Evolutionary conservation across 1,140 invertebrate genomes (phyloP).

Genomic region (Drosophila kurseongensis): DNA sequence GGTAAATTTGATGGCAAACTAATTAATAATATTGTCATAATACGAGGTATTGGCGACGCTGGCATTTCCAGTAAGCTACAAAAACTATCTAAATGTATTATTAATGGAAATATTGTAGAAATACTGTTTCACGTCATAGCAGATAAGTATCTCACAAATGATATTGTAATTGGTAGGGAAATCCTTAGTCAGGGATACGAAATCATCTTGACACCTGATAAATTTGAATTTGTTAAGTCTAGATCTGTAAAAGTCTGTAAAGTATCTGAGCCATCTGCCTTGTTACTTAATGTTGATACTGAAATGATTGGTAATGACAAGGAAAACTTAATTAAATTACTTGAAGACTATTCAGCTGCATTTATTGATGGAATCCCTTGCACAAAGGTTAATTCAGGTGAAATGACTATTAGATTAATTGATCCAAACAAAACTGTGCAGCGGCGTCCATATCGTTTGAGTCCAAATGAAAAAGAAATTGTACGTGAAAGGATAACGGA

Average conservation of each 20-base stretch:
- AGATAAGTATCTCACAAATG: background rate
- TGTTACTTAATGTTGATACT: slow-evolving; percentile 17
- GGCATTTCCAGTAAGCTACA: background rate
- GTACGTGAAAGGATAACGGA: slow-evolving; percentile 6
- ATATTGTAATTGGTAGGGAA: background rate
- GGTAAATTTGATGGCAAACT: slow-evolving; percentile 9
- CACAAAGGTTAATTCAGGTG: slow-evolving; percentile 17
- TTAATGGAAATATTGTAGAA: background rate
- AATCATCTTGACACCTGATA: slow-evolving; percentile 5
- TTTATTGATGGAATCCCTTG: slow-evolving; percentile 29
- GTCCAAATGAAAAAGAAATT: slow-evolving; percentile 14
- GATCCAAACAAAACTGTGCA: background rate
- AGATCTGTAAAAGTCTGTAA: background rate
- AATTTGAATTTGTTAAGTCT: background rate
- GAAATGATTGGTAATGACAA: slow-evolving; percentile 12
- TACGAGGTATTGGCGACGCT: background rate
- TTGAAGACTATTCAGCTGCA: slow-evolving; percentile 16
- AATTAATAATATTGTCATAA: background rate
- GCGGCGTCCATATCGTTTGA: no score
- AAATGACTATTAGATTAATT: slow-evolving; percentile 20
- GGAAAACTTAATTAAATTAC: slow-evolving; percentile 31
- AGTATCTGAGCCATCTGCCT: background rate
- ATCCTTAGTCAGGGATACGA: no score
- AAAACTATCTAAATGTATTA: background rate
- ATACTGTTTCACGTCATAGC: background rate